These are phyloP conservation scores for Paradoxurus hermaphroditus DNA, from an alignment of 2,113 vertebrate genomes.

Conservation along the genomic window DNA sequence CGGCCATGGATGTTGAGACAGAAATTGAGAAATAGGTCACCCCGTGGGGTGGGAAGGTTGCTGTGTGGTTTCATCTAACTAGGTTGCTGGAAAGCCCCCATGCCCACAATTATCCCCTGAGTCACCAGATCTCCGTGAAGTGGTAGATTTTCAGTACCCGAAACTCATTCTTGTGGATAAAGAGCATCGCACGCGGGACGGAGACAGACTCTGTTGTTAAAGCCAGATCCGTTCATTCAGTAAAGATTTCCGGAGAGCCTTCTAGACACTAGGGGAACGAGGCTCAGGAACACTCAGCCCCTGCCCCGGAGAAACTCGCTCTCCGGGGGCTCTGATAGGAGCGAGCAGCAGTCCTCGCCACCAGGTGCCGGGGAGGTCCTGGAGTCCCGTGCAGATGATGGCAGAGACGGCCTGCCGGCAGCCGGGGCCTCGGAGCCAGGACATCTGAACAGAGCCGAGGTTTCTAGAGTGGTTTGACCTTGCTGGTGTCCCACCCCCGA, in stretches of 20 bases:
- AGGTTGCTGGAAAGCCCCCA: conserved; percentile 67
- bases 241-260: not conserved
- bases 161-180: not conserved
- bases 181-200: rapidly evolving
- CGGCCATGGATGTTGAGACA: not conserved
- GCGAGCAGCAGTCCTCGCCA: not conserved
- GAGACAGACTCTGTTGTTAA: rapidly evolving
- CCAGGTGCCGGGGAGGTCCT: not conserved
- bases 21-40: conserved; percentile 66
- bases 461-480: not conserved
- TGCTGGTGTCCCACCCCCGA: not conserved
- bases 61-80: conserved; percentile 51
- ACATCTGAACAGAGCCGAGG: not conserved
- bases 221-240: not conserved
- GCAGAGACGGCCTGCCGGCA: too few species aligned
- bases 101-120: conserved; percentile 8
- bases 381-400: rapidly evolving
- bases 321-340: rapidly evolving
- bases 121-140: not conserved
- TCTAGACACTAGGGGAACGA: not conserved
- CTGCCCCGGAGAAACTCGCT: not conserved
- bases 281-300: rapidly evolving
- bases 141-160: not conserved
- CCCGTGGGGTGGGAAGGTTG: not conserved
- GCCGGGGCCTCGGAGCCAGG: rapidly evolving